These are phyloP conservation scores for Caenorhabditis wallacei DNA, from an alignment of 2,888 invertebrate species.

Conservation along the genomic window DNA sequence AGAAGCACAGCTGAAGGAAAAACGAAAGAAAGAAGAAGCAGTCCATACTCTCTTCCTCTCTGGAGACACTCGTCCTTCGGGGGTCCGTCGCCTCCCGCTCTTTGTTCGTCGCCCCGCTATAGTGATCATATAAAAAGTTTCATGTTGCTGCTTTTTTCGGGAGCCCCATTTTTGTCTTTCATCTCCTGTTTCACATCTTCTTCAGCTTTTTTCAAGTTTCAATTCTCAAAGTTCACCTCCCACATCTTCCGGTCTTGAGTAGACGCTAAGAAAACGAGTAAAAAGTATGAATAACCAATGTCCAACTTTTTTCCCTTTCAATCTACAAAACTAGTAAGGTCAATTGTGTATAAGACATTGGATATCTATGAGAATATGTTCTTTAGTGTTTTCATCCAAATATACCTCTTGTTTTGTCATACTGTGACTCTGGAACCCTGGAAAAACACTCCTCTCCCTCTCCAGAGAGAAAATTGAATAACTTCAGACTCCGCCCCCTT, in stretches of 20 bases:
- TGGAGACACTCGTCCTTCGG: conserved; percentile 67
- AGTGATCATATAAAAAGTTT: conserved; percentile 63
- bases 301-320: neutral
- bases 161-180: conserved; percentile 26
- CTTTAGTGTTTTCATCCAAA: too few relatives aligned
- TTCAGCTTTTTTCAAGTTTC: conserved; percentile 19
- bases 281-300: conserved; percentile 31
- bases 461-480: conserved; percentile 39
- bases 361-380: too few relatives aligned
- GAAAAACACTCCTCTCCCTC: neutral
- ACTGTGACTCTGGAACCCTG: neutral
- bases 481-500: conserved; percentile 29
- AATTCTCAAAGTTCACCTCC: conserved; percentile 55
- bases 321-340: neutral
- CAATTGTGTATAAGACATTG: too few relatives aligned
- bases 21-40: conserved; percentile 26
- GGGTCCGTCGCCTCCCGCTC: conserved; percentile 55
- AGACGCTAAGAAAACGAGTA: neutral
- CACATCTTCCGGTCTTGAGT: conserved; percentile 22
- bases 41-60: conserved; percentile 60
- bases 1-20: conserved; percentile 18
- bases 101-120: conserved; percentile 60
- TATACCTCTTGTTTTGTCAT: too few relatives aligned
- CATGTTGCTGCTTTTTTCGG: conserved; percentile 52
- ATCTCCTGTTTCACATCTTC: conserved; percentile 33